Conservation (phyloP, 2,113 vertebrate species). For the Azemiops feae region DNA sequence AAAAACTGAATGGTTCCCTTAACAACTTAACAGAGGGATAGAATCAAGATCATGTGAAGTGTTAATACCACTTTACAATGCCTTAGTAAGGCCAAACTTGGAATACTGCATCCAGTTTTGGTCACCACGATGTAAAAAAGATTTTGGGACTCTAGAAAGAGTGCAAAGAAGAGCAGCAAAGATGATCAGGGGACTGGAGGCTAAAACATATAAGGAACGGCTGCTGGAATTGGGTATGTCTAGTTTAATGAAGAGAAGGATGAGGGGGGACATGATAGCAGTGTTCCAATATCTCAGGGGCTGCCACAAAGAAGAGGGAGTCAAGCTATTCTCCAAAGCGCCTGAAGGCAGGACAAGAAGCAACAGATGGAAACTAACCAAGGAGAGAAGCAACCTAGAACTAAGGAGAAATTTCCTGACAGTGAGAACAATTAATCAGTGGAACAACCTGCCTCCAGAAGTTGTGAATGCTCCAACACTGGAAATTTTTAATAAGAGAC, state of each 20-base stretch:
- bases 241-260: neutral
- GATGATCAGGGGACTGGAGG: neutral
- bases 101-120: neutral
- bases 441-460: too few relatives aligned
- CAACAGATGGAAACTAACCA: neutral
- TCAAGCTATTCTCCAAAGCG: neutral
- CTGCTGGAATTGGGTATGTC: neutral
- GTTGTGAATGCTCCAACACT: too few relatives aligned
- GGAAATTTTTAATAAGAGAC: too few relatives aligned
- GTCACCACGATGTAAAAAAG: neutral
- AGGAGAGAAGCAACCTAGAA: neutral
- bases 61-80: neutral
- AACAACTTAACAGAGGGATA: neutral
- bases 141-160: neutral
- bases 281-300: neutral
- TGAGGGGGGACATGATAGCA: neutral
- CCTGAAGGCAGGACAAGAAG: neutral
- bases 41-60: neutral
- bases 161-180: neutral
- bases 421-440: neutral
- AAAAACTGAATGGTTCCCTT: too few relatives aligned
- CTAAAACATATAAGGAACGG: neutral
- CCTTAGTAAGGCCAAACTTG: neutral
- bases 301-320: neutral
- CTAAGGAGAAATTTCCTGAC: neutral